Conservation (phyloP, 2,888 invertebrate species). For the Pyrochroa serraticornis region DNA sequence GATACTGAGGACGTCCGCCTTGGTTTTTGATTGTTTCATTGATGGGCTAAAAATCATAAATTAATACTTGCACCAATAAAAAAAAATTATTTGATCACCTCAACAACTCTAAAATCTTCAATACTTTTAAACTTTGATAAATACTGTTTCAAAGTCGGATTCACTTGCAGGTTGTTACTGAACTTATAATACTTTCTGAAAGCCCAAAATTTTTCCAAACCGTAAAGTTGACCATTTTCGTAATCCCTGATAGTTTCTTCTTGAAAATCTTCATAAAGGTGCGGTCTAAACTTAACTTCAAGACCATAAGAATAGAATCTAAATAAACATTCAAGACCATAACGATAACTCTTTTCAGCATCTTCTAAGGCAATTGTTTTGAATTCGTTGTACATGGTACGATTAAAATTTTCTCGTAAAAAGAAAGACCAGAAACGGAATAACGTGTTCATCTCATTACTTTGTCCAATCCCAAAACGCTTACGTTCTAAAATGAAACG, state of each 20-base stretch:
- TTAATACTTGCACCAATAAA: slow-evolving; percentile 6
- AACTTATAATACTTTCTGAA: slow-evolving; percentile 96
- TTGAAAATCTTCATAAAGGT: slow-evolving; percentile 95
- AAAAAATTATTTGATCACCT: slow-evolving; percentile 59
- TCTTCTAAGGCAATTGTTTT: slow-evolving; percentile 91
- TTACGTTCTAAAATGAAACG: slow-evolving; percentile 75
- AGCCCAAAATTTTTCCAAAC: slow-evolving; percentile 99
- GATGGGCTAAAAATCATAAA: slow-evolving; percentile 61
- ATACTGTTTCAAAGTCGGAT: slow-evolving; percentile 73
- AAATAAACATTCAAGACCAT: slow-evolving; percentile 86
- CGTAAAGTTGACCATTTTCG: slow-evolving; percentile 93
- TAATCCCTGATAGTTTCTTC: slow-evolving; percentile 88
- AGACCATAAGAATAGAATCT: slow-evolving; percentile 98
- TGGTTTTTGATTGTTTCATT: slow-evolving; percentile 6
- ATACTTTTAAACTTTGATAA: slow-evolving; percentile 83
- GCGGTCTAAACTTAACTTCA: slow-evolving; percentile 94
- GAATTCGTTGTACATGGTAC: slow-evolving; percentile 98
- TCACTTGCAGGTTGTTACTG: slow-evolving; percentile 74
- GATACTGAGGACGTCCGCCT: slow-evolving; percentile 58
- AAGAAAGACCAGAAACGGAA: slow-evolving; percentile 99
- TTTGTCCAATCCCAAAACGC: slow-evolving; percentile 90
- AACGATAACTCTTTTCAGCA: slow-evolving; percentile 87
- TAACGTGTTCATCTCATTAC: slow-evolving; percentile 99
- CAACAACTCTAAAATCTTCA: slow-evolving; percentile 86
- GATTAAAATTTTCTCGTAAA: slow-evolving; percentile 96